Conservation (phyloP, 2,888 invertebrate species). For the Troilus luridus region DNA sequence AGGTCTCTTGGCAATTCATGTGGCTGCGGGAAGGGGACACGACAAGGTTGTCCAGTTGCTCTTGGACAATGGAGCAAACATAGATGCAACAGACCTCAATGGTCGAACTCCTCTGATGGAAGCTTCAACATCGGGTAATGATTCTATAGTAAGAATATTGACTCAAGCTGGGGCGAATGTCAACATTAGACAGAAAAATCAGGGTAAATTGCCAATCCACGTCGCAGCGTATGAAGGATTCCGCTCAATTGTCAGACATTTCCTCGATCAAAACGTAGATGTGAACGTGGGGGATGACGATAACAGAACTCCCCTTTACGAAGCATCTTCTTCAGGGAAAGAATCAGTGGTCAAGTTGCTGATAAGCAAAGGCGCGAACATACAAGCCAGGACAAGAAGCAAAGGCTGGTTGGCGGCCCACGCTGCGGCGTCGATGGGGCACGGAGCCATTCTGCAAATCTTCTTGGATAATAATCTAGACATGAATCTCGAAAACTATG, state of each 20-base stretch:
- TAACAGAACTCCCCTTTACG: constrained; percentile 7
- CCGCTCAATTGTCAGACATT: background rate
- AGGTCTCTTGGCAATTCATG: background rate
- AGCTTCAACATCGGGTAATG: background rate
- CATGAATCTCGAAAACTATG: constrained; percentile 14
- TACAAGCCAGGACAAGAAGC: background rate
- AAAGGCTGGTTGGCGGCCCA: constrained; percentile 6
- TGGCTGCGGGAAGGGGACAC: constrained; percentile 6
- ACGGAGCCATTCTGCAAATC: background rate
- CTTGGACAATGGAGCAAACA: background rate
- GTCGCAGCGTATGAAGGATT: constrained; percentile 24
- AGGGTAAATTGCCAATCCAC: constrained; percentile 15
- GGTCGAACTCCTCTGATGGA: background rate
- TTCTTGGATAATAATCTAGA: constrained; percentile 1
- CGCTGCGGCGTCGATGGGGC: constrained; percentile 9
- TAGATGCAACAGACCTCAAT: background rate
- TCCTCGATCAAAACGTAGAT: background rate
- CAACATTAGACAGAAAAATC: background rate
- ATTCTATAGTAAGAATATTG: background rate
- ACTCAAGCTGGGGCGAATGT: background rate
- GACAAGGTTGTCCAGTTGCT: constrained; percentile 11
- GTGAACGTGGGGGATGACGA: background rate
- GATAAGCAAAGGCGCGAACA: constrained; percentile 7
- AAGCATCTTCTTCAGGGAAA: background rate
- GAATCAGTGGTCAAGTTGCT: constrained; percentile 15